Evolutionary conservation across 2,113 vertebrate species (phyloP).

Genomic region (Pristiophorus japonicus): DNA sequence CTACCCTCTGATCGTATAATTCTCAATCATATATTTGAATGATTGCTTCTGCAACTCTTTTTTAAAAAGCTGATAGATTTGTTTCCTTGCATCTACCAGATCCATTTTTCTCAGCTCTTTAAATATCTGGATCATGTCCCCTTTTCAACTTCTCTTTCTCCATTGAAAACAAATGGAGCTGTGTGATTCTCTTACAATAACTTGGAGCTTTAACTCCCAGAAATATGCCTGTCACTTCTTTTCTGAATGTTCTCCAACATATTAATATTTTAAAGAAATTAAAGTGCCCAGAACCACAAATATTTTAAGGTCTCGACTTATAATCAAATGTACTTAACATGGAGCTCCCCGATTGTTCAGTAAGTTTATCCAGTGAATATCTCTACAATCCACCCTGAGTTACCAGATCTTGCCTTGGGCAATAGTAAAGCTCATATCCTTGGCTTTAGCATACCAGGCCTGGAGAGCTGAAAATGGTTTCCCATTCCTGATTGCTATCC

Average conservation of each 20-base stretch:
- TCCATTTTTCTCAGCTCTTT: background rate
- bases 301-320: background rate
- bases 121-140: background rate
- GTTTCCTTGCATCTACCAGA: no score
- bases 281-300: background rate
- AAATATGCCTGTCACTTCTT: background rate
- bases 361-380: background rate
- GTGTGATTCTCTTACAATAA: background rate
- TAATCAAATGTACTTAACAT: background rate
- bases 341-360: no score
- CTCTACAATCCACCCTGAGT: background rate
- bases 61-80: background rate
- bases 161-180: background rate
- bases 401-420: background rate
- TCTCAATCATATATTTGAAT: background rate
- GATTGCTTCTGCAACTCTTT: background rate
- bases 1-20: background rate
- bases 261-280: background rate
- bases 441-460: background rate
- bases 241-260: background rate
- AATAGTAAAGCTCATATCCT: background rate
- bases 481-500: background rate
- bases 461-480: background rate
- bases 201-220: background rate
- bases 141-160: background rate